Base-by-base conservation (phyloP, 2,888 invertebrate genomes). In the Aproaerema taeniolella region DNA sequence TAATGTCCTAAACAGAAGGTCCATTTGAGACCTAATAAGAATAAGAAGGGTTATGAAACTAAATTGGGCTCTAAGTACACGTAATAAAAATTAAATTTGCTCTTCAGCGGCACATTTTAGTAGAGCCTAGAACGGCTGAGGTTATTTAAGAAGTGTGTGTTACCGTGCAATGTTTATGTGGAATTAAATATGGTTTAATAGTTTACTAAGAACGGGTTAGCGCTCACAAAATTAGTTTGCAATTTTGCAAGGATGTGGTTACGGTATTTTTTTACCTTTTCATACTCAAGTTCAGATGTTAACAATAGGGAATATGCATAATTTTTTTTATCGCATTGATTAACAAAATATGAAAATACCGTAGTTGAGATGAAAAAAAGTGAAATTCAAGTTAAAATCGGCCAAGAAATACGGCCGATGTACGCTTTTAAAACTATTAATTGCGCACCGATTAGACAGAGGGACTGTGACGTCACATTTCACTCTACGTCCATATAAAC, bases 131-230 rank as follows among this genome's bases (percentile, higher is more conserved):
- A 29, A 33, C 33, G 37, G 39, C 36, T n/a, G n/a, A 36, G 33
- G n/a, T 43, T 37, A 43, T 75, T 79, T 73, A 72, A 65, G 56
- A 61, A 67, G 72, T 69, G 75, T 74, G 64, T 69, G 73, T 73
- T 73, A 69, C 69, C 58, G 58, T 76, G 71, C 73, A 70, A 63
- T 69, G 68, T 77, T 80, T 77, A 79, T 72, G 68, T 64, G 67
- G 69, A 79, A 76, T 80, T 78, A 78, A 79, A 77, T 77, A 72
- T 74, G 70, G 71, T 76, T 77, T 78, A 79, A 79, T 77, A 78
- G 79, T 77, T 78, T 74, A 76, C 70, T 69, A 59, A 69, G 73
- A 72, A 74, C 60, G 60, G 67, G 71, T 72, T 71, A 64, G 55
- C 52, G 60, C 48, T 44, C 52, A 61, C 55, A 61, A 67, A 70